Conservation (phyloP, 1,140 invertebrate species). For the Popillia japonica region DNA sequence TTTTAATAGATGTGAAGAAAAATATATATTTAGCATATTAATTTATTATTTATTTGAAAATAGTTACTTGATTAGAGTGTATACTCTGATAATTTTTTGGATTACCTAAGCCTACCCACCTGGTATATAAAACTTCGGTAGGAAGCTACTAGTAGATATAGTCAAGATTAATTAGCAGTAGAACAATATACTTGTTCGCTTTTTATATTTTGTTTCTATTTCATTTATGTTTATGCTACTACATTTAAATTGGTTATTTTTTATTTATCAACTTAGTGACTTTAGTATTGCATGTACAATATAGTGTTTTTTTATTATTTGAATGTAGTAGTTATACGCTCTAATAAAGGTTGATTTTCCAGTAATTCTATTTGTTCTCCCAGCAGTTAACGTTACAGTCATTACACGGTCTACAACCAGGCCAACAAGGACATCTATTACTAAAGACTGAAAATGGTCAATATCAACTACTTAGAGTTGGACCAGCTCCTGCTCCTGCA, state of each 20-base stretch:
- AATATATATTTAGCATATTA: too few relatives aligned
- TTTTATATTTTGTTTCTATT: slow-evolving; percentile 24
- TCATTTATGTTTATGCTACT: slow-evolving; percentile 8
- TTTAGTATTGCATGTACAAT: background rate
- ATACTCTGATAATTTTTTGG: background rate
- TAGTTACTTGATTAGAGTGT: background rate
- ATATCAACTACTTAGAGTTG: slow-evolving; percentile 88
- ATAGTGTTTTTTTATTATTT: background rate
- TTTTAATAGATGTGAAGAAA: too few relatives aligned
- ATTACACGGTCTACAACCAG: slow-evolving; percentile 81
- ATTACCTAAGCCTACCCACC: background rate
- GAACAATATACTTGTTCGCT: background rate
- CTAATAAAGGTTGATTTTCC: background rate
- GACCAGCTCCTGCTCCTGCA: slow-evolving; percentile 70
- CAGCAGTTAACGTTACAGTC: slow-evolving; percentile 82
- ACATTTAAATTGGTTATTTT: background rate
- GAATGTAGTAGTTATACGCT: slow-evolving; percentile 8
- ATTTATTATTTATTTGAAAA: background rate
- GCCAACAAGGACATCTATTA: slow-evolving; percentile 84
- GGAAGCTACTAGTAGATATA: background rate
- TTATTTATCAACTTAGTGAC: background rate
- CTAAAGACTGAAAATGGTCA: slow-evolving; percentile 96
- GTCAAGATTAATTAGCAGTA: background rate
- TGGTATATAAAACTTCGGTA: background rate
- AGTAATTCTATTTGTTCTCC: slow-evolving; percentile 22